phyloP scores from a whole-genome alignment of 2,888 invertebrate genomes.

The Drosophila merina region DNA sequence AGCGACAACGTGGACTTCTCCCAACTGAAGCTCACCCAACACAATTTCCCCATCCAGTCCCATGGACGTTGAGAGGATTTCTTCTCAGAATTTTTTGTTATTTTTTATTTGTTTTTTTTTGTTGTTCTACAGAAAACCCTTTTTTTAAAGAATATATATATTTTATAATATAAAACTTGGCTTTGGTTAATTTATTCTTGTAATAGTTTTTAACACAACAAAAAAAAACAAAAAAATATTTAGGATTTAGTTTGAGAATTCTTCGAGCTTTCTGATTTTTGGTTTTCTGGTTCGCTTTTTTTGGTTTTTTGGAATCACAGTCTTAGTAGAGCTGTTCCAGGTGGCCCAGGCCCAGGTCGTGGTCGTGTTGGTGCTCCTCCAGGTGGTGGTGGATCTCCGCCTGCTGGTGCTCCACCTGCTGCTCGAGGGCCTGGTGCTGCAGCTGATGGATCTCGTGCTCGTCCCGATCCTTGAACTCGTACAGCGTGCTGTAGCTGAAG shows the following conservation, averaged over 20 bases:
- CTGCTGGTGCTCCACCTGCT: conserved; percentile 62
- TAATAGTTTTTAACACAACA: conserved; percentile 15
- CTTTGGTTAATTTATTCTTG: conserved; percentile 8
- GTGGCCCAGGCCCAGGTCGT: conserved; percentile 42
- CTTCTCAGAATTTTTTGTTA: not conserved
- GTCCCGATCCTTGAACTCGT: conserved; percentile 76
- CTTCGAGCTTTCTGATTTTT: conserved; percentile 16
- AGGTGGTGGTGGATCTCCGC: conserved; percentile 54
- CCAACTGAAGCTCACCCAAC: conserved; percentile 29
- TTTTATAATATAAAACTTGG: too few species aligned
- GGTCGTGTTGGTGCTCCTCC: conserved; percentile 32
- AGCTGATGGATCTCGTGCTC: conserved; percentile 64
- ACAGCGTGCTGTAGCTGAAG: conserved; percentile 81
- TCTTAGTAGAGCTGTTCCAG: conserved; percentile 40
- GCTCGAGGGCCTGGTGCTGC: conserved; percentile 60
- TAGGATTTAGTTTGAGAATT: conserved; percentile 27
- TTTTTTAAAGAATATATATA: not conserved
- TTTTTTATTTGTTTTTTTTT: not conserved
- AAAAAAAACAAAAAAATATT: conserved; percentile 19
- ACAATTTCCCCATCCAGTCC: conserved; percentile 23
- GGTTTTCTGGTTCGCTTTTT: not conserved
- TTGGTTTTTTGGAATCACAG: conserved; percentile 24
- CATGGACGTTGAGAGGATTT: conserved; percentile 40
- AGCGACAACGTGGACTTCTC: conserved; percentile 61
- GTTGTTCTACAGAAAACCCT: not conserved